A percentile compares a stretch with the other conserved stretches of the same genome.
These are phyloP conservation scores for Dysidea cf. avara DNA, from an alignment of 37 sponge, comb jelly and placozoan genomes.

Conservation along the genomic window DNA sequence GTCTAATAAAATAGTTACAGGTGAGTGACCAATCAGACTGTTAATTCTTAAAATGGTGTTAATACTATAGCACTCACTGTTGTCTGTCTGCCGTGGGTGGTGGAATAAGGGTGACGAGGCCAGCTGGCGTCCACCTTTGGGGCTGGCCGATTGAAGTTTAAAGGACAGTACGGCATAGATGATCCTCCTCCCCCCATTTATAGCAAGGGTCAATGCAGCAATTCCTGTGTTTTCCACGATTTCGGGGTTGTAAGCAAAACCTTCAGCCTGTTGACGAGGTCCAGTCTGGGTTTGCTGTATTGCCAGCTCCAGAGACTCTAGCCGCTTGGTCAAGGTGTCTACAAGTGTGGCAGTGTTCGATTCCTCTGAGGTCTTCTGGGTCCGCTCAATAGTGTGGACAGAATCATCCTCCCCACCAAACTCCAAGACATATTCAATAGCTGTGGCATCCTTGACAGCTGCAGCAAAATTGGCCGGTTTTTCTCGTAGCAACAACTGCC, in stretches of 20 bases:
- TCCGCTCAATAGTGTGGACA: no score
- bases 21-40: background rate
- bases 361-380: no score
- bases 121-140: no score
- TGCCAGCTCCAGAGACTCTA: background rate
- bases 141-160: slow-evolving; percentile 21
- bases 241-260: no score
- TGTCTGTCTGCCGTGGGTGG: background rate
- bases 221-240: no score
- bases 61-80: background rate
- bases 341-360: background rate
- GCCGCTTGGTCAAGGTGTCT: slow-evolving; percentile 7
- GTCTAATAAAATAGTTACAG: no score
- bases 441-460: slow-evolving; percentile 24
- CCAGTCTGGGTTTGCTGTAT: background rate
- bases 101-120: background rate
- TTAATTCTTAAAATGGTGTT: background rate
- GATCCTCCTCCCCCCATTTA: slow-evolving; percentile 16
- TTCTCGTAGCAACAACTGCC: slow-evolving; percentile 1
- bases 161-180: slow-evolving; percentile 17
- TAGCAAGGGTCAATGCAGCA: no score
- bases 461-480: slow-evolving; percentile 18
- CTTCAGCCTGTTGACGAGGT: no score
- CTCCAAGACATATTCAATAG: slow-evolving; percentile 21
- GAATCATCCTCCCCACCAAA: no score